These are phyloP conservation scores for Octodonta nipae DNA, from an alignment of 2,888 invertebrate species.

Conservation along the genomic window DNA sequence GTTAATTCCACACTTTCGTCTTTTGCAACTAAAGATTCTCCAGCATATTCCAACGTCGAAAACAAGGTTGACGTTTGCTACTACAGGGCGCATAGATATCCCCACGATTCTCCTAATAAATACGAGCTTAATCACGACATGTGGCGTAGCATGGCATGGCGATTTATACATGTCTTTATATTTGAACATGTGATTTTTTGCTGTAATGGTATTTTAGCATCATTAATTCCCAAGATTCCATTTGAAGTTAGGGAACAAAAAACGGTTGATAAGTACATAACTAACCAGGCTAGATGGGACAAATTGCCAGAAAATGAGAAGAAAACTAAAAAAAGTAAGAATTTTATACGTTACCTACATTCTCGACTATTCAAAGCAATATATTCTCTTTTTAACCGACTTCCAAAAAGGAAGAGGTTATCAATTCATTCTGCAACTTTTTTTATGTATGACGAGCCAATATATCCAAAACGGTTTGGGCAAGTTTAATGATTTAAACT, in stretches of 20 bases:
- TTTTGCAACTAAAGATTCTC: background rate
- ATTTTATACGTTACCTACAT: too few species aligned
- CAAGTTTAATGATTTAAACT: too few species aligned
- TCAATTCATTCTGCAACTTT: too few species aligned
- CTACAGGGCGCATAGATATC: slow-evolving; percentile 33
- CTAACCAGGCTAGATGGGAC: too few species aligned
- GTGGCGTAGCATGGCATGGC: slow-evolving; percentile 44
- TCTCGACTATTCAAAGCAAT: too few species aligned
- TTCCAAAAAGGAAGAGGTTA: too few species aligned
- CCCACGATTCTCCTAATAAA: slow-evolving; percentile 19
- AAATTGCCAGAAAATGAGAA: too few species aligned
- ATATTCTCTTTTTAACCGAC: too few species aligned
- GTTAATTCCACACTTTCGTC: slow-evolving; percentile 18
- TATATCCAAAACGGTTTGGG: too few species aligned
- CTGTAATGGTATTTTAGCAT: background rate
- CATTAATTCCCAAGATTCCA: background rate
- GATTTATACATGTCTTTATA: slow-evolving; percentile 44
- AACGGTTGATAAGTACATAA: too few species aligned
- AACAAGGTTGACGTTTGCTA: slow-evolving; percentile 21
- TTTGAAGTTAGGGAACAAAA: background rate
- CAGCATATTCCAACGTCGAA: slow-evolving; percentile 1
- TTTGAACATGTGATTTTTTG: slow-evolving; percentile 36
- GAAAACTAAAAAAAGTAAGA: too few species aligned
- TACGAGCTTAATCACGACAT: slow-evolving; percentile 36
- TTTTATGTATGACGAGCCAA: too few species aligned